Percentiles rank a stretch among this genome's conserved stretches.
phyloP scores from a whole-genome alignment of 2,113 vertebrate genomes.

The Planiliza haematocheilus region DNA sequence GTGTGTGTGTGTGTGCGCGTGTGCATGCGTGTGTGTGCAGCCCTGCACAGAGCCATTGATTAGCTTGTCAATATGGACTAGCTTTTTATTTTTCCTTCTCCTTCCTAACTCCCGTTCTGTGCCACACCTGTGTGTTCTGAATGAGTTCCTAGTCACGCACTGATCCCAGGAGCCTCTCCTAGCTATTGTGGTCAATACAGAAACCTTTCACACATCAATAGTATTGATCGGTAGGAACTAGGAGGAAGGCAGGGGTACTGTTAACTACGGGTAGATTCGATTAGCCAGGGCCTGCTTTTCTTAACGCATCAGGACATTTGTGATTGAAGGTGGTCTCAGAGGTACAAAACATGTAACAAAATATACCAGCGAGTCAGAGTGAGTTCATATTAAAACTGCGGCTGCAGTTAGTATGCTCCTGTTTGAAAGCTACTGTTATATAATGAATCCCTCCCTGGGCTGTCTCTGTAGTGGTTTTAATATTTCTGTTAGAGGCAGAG shows the following conservation, averaged over 20 bases:
- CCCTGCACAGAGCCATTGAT: slow-evolving; percentile 72
- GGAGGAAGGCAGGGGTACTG: slow-evolving; percentile 72
- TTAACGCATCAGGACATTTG: slow-evolving; percentile 77
- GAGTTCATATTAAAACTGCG: slow-evolving; percentile 17
- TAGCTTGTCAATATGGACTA: slow-evolving; percentile 74
- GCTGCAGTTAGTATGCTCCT: slow-evolving; percentile 25
- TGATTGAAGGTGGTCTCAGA: slow-evolving; percentile 71
- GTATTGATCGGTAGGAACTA: slow-evolving; percentile 72
- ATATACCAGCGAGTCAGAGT: slow-evolving; percentile 35
- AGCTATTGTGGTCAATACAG: slow-evolving; percentile 77
- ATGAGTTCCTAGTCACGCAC: slow-evolving; percentile 68
- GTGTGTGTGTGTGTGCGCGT: slow-evolving; percentile 45
- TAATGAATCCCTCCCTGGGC: slow-evolving; percentile 11
- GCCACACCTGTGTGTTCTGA: slow-evolving; percentile 78
- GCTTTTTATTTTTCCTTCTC: slow-evolving; percentile 73
- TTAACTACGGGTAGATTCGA: slow-evolving; percentile 78
- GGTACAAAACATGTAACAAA: slow-evolving; percentile 46
- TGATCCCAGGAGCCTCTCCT: slow-evolving; percentile 74
- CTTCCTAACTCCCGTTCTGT: slow-evolving; percentile 65
- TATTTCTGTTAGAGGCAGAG: slow-evolving; percentile 38
- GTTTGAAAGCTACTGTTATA: slow-evolving; percentile 37
- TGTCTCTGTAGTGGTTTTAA: slow-evolving; percentile 22
- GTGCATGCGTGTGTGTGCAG: slow-evolving; percentile 50
- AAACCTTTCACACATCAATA: slow-evolving; percentile 83
- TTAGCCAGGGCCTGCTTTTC: slow-evolving; percentile 76